These are phyloP conservation scores for Aegotheles bennettii DNA, from an alignment of 2,113 vertebrate genomes.

Conservation along the genomic window DNA sequence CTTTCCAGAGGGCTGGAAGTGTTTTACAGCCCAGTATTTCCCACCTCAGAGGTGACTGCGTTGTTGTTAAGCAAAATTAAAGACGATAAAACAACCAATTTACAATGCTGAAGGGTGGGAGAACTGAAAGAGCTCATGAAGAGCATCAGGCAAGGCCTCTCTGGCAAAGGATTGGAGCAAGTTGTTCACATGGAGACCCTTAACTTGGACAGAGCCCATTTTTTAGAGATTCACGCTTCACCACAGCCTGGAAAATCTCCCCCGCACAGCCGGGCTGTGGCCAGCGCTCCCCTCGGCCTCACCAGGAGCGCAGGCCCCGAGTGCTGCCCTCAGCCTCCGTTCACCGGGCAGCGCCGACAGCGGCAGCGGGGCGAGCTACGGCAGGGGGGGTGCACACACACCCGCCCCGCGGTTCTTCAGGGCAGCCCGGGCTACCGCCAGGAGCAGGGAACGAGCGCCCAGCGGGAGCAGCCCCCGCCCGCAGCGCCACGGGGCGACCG, in stretches of 20 bases:
- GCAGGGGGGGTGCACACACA: neutral
- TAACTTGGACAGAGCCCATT: neutral
- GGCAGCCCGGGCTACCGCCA: neutral
- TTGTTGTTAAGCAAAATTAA: neutral
- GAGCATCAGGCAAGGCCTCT: neutral
- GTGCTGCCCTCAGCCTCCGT: too few species aligned
- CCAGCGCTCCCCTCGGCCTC: too few species aligned
- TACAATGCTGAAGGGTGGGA: neutral
- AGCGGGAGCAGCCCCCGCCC: neutral
- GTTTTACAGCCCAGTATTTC: neutral
- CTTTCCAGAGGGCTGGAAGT: neutral
- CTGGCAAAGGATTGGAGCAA: neutral
- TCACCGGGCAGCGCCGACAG: too few species aligned
- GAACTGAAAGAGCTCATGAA: rapidly evolving
- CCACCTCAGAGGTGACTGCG: neutral
- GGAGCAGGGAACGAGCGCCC: rapidly evolving
- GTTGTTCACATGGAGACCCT: rapidly evolving
- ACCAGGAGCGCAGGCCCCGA: too few species aligned
- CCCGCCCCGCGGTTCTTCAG: neutral
- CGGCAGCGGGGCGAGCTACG: neutral
- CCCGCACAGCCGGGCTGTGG: too few species aligned
- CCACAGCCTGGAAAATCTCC: neutral
- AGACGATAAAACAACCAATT: neutral
- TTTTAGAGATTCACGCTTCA: rapidly evolving
- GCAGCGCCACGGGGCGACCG: neutral